A percentile compares a stretch with the other conserved stretches of the same genome.
Conservation (phyloP, 2,113 vertebrate species). For the Tyrannus savana region DNA sequence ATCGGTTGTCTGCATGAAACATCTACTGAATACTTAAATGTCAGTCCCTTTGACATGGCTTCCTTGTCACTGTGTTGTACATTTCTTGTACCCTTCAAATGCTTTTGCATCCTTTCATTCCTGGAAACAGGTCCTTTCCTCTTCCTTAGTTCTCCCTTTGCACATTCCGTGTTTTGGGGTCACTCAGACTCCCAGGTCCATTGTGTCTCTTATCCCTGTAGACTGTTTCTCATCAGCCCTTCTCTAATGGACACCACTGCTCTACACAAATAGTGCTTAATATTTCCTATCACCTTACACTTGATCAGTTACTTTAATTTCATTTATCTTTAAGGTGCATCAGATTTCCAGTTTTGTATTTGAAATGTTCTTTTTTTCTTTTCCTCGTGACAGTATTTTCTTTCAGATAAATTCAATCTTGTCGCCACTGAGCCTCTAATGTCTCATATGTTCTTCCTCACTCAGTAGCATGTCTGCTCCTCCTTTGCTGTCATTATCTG, state of each 20-base stretch:
- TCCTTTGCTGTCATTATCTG: not conserved
- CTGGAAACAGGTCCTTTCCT: not conserved
- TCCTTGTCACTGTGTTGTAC: not conserved
- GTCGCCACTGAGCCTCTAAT: not conserved
- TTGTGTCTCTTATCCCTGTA: not conserved
- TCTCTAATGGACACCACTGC: not conserved
- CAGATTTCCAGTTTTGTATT: not conserved
- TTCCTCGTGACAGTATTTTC: not conserved
- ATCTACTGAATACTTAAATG: not conserved
- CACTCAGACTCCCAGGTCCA: not conserved
- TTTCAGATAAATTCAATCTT: not conserved
- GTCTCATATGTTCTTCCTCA: not conserved
- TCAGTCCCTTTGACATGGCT: not conserved
- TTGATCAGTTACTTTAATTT: not conserved
- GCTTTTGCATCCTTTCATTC: not conserved
- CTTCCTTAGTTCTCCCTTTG: rapidly evolving
- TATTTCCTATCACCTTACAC: not conserved
- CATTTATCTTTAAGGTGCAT: not conserved
- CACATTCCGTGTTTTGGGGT: not conserved
- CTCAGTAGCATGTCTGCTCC: not conserved
- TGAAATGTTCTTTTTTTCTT: not conserved
- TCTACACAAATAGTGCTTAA: not conserved
- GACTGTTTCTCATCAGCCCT: not conserved
- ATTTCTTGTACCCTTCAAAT: not conserved
- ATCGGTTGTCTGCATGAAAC: not conserved